Evolutionary conservation across 2,113 vertebrate species (phyloP), one percentile per base, ranked within the genome.

Genomic region (Datnioides undecimradiatus): DNA sequence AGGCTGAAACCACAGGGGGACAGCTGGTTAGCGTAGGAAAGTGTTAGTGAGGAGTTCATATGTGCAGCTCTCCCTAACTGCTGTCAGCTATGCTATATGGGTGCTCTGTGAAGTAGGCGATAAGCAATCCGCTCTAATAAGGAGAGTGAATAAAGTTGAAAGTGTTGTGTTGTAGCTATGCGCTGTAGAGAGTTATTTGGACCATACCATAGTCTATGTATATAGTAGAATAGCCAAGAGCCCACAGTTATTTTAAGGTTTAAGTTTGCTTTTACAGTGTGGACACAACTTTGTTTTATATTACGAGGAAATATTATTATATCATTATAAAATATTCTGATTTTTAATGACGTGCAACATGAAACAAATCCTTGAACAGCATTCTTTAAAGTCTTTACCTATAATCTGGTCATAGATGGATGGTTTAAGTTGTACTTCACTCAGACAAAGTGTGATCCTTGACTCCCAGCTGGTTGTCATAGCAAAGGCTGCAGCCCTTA

Each of bases 1-100:
- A 82, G 83, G 86, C 90, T 80, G 88, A 93, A 93, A 82, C 93
- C 92, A 91, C 92, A 87, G 92, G 91, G 89, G 90, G 87, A 92
- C 89, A 86, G 89, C 86, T 92, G 89, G 91, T 92, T 90, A 93
- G 86, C 51, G 85, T 82, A 92, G 89, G 85, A 88, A 90, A 85
- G 91, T 84, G 91, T 91, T 90, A 91, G 93, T 77, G 87, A 92
- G 86, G 85, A 87, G 90, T 91, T 90, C 84, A 90, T 90, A 83
- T 87, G 79, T 91, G 76, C 86, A 76, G 78, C 78, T 87, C 76
- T 82, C 79, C 79, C 85, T 87, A 83, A 91, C 85, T 84, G 87
- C 92, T 90, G 93, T 92, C 91, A 91, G 87, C 87, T 60, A 85
- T 87, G 87, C 80, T 90, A 57, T 90, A 90, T 83, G 87, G 86